Evolutionary conservation across 2,888 invertebrate species (phyloP).

Genomic region (Agriotes lineatus): DNA sequence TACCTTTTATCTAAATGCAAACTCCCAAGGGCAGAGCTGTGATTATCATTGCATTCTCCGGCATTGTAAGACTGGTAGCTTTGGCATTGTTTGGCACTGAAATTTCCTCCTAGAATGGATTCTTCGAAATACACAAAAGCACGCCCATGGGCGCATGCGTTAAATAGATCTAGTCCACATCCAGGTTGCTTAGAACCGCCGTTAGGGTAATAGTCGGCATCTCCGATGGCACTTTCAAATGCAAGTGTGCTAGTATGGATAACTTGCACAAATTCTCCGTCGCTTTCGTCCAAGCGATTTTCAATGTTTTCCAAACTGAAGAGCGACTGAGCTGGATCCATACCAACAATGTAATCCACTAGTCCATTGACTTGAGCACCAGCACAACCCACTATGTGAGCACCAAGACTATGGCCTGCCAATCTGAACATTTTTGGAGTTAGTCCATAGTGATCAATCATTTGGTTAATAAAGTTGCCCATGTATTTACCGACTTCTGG

Average conservation of each 20-base stretch:
- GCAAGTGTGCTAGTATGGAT: constrained; percentile 59
- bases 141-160: constrained; percentile 65
- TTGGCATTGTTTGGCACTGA: constrained; percentile 52
- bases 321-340: constrained; percentile 60
- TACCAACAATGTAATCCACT: constrained; percentile 57
- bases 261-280: constrained; percentile 60
- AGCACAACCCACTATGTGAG: constrained; percentile 58
- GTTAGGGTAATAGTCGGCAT: constrained; percentile 62
- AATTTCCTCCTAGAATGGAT: constrained; percentile 59
- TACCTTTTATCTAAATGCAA: constrained; percentile 44
- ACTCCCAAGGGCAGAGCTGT: constrained; percentile 47
- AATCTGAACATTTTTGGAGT: constrained; percentile 48
- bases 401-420: constrained; percentile 58
- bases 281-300: constrained; percentile 57
- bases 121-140: constrained; percentile 66
- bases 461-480: constrained; percentile 52
- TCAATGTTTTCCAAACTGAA: constrained; percentile 34
- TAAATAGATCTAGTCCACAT: constrained; percentile 56
- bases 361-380: constrained; percentile 50
- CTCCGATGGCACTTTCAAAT: constrained; percentile 55
- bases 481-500: constrained; percentile 50
- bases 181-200: constrained; percentile 61
- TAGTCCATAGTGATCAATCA: constrained; percentile 49
- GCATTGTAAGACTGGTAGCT: constrained; percentile 44
- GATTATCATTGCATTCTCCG: constrained; percentile 47